These are phyloP conservation scores for Thaumatotibia leucotreta DNA, from an alignment of 1,140 invertebrate species.

Conservation along the genomic window DNA sequence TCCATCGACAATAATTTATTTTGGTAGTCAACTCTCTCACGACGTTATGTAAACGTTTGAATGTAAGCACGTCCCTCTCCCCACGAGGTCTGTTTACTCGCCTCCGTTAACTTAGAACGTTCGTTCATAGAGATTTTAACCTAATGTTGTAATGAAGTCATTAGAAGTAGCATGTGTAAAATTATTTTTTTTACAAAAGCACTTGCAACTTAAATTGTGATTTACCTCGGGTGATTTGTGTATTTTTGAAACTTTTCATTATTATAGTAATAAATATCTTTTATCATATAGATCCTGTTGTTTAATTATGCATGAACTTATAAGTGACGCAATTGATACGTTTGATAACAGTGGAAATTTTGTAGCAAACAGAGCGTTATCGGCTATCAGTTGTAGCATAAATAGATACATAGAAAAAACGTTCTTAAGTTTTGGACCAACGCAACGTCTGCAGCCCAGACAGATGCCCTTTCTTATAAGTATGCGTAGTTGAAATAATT, in stretches of 20 bases:
- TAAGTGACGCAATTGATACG: too few relatives aligned
- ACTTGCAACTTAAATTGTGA: slow-evolving; percentile 31
- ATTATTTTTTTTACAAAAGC: slow-evolving; percentile 38
- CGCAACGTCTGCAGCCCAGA: too few relatives aligned
- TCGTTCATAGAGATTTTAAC: slow-evolving; percentile 28
- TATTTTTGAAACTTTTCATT: slow-evolving; percentile 54
- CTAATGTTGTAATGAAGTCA: slow-evolving; percentile 30
- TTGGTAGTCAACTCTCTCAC: slow-evolving; percentile 18
- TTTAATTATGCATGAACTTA: neutral
- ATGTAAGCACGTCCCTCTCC: slow-evolving; percentile 11
- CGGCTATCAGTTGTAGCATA: too few relatives aligned
- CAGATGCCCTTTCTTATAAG: too few relatives aligned
- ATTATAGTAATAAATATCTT: slow-evolving; percentile 33
- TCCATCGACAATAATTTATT: slow-evolving; percentile 29
- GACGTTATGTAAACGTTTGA: slow-evolving; percentile 5
- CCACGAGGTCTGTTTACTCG: slow-evolving; percentile 10
- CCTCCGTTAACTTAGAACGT: slow-evolving; percentile 15
- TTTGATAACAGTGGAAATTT: too few relatives aligned
- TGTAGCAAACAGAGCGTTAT: too few relatives aligned
- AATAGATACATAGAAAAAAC: too few relatives aligned
- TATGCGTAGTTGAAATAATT: too few relatives aligned
- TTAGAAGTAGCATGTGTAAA: slow-evolving; percentile 23
- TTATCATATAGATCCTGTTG: slow-evolving; percentile 16
- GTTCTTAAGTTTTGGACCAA: too few relatives aligned
- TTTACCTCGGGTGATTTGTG: slow-evolving; percentile 42